These are phyloP conservation scores for Scaptomyza cyrtandrae DNA, from an alignment of 2,888 invertebrate genomes.

Conservation along the genomic window DNA sequence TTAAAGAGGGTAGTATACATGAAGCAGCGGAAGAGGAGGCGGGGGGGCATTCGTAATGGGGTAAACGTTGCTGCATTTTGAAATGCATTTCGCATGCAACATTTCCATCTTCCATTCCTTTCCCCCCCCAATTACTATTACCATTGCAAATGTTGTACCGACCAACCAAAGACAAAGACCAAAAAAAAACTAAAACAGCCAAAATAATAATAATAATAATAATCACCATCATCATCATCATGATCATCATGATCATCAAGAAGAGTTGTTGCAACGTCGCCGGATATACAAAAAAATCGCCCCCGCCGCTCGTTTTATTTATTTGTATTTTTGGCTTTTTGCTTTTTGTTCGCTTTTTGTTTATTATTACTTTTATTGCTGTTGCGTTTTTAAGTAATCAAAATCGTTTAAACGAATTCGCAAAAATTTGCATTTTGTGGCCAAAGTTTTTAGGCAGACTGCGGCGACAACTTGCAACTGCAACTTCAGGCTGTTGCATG, in stretches of 20 bases:
- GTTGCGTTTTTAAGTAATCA: constrained; percentile 68
- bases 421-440: constrained; percentile 67
- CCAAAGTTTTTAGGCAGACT: constrained; percentile 51
- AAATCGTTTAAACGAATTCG: constrained; percentile 74
- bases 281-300: constrained; percentile 48
- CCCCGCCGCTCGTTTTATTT: constrained; percentile 59
- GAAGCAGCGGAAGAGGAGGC: background rate
- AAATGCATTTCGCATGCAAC: constrained; percentile 75
- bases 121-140: constrained; percentile 29
- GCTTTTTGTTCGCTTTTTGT: constrained; percentile 18
- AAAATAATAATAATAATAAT: constrained; percentile 51
- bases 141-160: constrained; percentile 60
- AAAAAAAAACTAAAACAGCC: constrained; percentile 2
- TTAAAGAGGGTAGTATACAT: background rate
- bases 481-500: constrained; percentile 37
- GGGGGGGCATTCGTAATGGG: constrained; percentile 14
- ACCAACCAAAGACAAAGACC: constrained; percentile 42
- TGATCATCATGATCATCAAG: constrained; percentile 14
- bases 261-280: constrained; percentile 30
- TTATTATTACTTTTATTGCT: constrained; percentile 55
- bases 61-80: constrained; percentile 46
- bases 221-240: constrained; percentile 21
- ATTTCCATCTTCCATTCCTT: constrained; percentile 26
- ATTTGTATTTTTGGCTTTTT: constrained; percentile 34
- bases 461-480: constrained; percentile 16